These are phyloP conservation scores for Crotophaga sulcirostris DNA, from an alignment of 2,113 vertebrate species.

Conservation along the genomic window DNA sequence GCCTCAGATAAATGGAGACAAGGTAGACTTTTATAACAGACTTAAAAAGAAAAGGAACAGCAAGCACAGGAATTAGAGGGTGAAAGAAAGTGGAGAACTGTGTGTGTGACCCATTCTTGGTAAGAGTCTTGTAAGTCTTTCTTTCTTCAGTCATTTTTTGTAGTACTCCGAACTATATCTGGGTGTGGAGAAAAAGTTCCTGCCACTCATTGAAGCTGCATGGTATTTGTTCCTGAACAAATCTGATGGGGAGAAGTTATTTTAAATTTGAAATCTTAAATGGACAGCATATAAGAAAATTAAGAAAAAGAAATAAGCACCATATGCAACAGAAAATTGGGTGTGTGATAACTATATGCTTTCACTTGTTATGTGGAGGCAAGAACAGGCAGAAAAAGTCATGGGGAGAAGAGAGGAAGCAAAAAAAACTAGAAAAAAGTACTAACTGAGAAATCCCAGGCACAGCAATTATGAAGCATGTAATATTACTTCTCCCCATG, in stretches of 20 bases:
- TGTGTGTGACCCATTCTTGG: background rate
- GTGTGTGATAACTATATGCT: background rate
- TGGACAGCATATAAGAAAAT: background rate
- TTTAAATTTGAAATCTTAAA: background rate
- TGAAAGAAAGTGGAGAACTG: background rate
- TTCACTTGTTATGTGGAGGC: background rate
- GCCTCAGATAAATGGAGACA: background rate
- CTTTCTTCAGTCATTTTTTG: background rate
- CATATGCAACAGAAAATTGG: background rate
- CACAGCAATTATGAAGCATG: background rate
- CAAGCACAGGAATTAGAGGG: background rate
- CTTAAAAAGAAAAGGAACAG: background rate
- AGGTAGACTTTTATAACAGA: background rate
- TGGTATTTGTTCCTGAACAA: background rate
- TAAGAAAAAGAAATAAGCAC: background rate
- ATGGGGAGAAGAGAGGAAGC: background rate
- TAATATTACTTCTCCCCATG: background rate
- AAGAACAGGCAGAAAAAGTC: background rate
- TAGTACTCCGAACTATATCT: background rate
- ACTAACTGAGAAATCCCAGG: background rate
- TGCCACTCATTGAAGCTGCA: background rate
- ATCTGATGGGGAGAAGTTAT: background rate
- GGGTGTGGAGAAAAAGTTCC: background rate
- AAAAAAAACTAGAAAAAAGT: background rate
- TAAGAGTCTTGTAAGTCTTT: background rate